A percentile compares a stretch with the other conserved stretches of the same genome.
phyloP scores from a whole-genome alignment of 2,888 invertebrate species.

The Adineta ricciae region DNA sequence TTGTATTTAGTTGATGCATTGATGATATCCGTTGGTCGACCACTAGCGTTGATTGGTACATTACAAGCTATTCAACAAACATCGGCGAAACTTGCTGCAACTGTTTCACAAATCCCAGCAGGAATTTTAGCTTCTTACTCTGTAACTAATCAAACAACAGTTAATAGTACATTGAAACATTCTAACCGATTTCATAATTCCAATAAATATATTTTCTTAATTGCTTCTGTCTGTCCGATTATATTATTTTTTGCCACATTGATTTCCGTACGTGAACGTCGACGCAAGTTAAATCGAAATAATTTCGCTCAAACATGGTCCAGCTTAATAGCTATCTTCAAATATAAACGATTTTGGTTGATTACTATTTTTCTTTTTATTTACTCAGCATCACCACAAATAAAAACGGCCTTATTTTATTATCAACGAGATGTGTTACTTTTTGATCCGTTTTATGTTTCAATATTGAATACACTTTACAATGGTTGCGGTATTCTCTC shows the following conservation, averaged over 20 bases:
- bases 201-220: not conserved
- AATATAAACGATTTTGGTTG: not conserved
- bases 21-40: not conserved
- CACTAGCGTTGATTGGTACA: not conserved
- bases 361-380: not conserved
- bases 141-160: not conserved
- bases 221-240: not conserved
- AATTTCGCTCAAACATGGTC: conserved; percentile 3
- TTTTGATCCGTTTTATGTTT: not conserved
- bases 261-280: not conserved
- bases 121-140: not conserved
- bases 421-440: not conserved
- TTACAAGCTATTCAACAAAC: conserved; percentile 10
- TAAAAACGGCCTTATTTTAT: conserved; percentile 5
- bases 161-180: not conserved
- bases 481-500: not conserved
- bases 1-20: conserved; percentile 3
- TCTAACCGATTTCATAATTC: not conserved
- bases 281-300: not conserved
- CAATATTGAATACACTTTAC: conserved; percentile 1
- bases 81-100: not conserved
- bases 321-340: not conserved
- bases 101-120: conserved; percentile 6
- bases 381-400: not conserved
- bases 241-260: conserved; percentile 11